Evolutionary conservation across 2,888 invertebrate genomes (phyloP).

Genomic region (Cheilosia scutellata): DNA sequence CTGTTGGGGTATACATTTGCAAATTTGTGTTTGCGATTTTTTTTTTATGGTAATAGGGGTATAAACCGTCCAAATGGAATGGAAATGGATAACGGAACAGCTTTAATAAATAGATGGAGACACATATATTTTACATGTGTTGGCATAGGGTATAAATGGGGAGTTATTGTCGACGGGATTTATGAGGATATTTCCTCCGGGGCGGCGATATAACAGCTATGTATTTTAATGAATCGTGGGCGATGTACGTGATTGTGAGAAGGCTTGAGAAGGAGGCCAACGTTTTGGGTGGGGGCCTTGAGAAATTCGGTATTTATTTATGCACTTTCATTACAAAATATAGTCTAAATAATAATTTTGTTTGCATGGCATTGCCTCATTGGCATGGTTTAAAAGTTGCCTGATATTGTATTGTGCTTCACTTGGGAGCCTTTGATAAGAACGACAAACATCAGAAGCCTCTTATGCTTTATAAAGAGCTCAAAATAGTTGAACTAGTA

Average conservation of each 20-base stretch:
- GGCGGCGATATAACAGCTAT: not conserved
- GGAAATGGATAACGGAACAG: conserved; percentile 32
- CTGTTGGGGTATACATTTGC: conserved; percentile 28
- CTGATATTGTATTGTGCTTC: too few relatives aligned
- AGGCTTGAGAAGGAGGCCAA: not conserved
- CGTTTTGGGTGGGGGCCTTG: too few relatives aligned
- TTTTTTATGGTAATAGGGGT: conserved; percentile 38
- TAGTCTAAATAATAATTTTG: too few relatives aligned
- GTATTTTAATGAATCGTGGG: not conserved
- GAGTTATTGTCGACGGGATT: conserved; percentile 19
- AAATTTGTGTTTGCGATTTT: conserved; percentile 7
- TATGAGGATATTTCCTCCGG: conserved; percentile 18
- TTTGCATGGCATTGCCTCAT: too few relatives aligned
- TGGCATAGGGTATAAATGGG: conserved; percentile 13
- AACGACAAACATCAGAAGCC: too few relatives aligned
- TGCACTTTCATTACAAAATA: too few relatives aligned
- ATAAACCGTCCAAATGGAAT: conserved; percentile 30
- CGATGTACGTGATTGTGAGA: not conserved
- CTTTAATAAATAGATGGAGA: conserved; percentile 42
- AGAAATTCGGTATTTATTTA: too few relatives aligned
- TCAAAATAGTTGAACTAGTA: too few relatives aligned
- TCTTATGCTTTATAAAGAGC: too few relatives aligned
- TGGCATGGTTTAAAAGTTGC: too few relatives aligned
- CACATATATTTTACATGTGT: not conserved
- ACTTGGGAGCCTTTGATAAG: too few relatives aligned